A percentile compares a stretch with the other conserved stretches of the same genome.
phyloP scores from a whole-genome alignment of 2,797 vertebrate species.

The Alauda arvensis region DNA sequence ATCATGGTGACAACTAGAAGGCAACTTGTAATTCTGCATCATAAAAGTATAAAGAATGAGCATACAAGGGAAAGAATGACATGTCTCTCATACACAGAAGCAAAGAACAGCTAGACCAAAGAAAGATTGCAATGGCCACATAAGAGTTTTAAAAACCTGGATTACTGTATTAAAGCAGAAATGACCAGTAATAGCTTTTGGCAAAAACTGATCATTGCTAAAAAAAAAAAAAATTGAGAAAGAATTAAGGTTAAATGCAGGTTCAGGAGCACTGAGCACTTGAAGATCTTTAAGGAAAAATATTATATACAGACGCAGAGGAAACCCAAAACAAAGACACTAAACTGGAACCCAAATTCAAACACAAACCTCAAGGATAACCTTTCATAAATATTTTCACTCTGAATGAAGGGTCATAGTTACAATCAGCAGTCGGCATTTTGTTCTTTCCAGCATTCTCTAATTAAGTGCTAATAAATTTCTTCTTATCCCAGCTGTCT shows the following conservation, averaged over 20 bases:
- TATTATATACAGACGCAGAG: not conserved
- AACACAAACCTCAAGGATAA: not conserved
- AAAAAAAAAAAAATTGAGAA: not conserved
- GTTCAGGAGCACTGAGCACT: not conserved
- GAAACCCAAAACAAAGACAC: not conserved
- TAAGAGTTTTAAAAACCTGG: not conserved
- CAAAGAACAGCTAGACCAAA: not conserved
- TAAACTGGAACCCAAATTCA: not conserved
- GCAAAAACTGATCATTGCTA: not conserved
- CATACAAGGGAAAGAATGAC: not conserved
- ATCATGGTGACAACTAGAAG: fast-evolving
- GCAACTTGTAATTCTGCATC: not conserved
- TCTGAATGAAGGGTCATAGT: not conserved
- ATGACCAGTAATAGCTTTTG: not conserved
- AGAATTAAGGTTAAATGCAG: not conserved
- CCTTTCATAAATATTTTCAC: not conserved
- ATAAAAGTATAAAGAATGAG: not conserved
- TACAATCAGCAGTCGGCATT: not conserved
- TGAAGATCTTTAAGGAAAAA: not conserved
- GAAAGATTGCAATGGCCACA: not conserved
- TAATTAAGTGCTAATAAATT: not conserved
- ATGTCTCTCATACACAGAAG: not conserved
- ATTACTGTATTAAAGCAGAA: not conserved
- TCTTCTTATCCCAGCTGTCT: not conserved
- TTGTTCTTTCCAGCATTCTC: not conserved